Percentiles rank a stretch among this genome's conserved stretches.
Conservation (phyloP, 2,888 invertebrate species). For the Drosophila putrida region DNA sequence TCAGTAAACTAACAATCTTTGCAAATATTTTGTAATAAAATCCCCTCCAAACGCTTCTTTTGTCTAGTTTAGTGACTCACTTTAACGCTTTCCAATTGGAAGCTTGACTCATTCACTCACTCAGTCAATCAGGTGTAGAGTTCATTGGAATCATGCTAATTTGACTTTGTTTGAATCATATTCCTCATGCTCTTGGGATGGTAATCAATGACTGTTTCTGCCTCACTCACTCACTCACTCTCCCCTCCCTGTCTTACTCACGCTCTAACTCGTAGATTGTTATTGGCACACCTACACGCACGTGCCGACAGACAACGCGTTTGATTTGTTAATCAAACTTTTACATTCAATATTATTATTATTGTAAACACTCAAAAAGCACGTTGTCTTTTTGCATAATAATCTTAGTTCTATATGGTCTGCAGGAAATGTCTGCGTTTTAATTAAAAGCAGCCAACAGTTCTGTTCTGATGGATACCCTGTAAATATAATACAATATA, state of each 20-base stretch:
- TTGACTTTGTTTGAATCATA: conserved; percentile 43
- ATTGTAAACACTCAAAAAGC: conserved; percentile 21
- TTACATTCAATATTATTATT: conserved; percentile 29
- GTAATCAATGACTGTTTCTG: background rate
- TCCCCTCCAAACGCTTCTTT: conserved; percentile 39
- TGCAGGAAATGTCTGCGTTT: conserved; percentile 66
- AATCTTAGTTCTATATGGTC: conserved; percentile 31
- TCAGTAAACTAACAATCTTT: conserved; percentile 46
- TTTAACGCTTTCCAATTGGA: conserved; percentile 53
- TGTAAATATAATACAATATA: conserved; percentile 1
- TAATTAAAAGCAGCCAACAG: conserved; percentile 41
- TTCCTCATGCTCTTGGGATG: conserved; percentile 2
- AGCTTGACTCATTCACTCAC: conserved; percentile 46
- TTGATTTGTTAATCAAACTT: conserved; percentile 17
- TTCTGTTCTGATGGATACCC: background rate
- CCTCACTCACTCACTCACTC: background rate
- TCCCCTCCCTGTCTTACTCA: background rate
- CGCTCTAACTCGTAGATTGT: background rate
- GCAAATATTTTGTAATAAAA: conserved; percentile 62
- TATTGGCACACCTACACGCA: conserved; percentile 48
- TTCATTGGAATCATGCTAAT: conserved; percentile 72
- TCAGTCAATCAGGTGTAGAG: conserved; percentile 38
- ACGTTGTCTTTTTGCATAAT: conserved; percentile 33
- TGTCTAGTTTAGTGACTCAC: conserved; percentile 62
- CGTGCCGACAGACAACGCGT: conserved; percentile 43